Evolutionary conservation across 1,140 invertebrate species (phyloP), one percentile per base, ranked within the genome.

Genomic region (Probaryconus sp.): DNA sequence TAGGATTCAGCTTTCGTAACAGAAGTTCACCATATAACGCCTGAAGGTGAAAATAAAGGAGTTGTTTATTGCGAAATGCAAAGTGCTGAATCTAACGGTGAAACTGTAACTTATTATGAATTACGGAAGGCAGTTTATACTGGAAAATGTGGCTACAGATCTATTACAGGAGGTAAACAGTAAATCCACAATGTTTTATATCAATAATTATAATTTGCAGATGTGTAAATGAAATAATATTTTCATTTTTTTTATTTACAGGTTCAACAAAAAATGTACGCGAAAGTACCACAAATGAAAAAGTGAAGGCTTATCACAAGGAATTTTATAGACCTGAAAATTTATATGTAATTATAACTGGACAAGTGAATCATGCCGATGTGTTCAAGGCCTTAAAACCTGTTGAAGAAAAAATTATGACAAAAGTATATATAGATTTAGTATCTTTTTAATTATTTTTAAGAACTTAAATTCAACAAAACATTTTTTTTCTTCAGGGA

Each of bases 51-150:
- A 76, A 93, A 98, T 90, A 94, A 92, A 21, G 97, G 97, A 21
- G 94, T 97, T 18, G 95, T 97, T 1, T 98, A 98, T 83, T 96
- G 94, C 85, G 96, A 98, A 89, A 97, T 97, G 94, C 95, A 97
- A 82, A 93, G 92, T 13, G 78, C 90, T 16, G 95, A 97, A 85
- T 96, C 96, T 83, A 91, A 89, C 30, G 94, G 93, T n/a, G 93
- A 94, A 82, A 91, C 90, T 68, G 85, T 91, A 56, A 87, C 89
- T 56, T 89, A 93, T 73, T 84, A 91, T 35, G 90, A 90, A 72
- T 84, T 96, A 80, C 78, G 90, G 3, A 86, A 91, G 75, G 89
- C 90, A 3, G 90, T 96, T 76, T 97, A 96, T 81, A 94, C 95
- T 6, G 92, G 92, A 17, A 87, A 90, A 76, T 94, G 93, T 86